Base-by-base conservation (phyloP, 2,797 vertebrate genomes). In the Neosalanx taihuensis region DNA sequence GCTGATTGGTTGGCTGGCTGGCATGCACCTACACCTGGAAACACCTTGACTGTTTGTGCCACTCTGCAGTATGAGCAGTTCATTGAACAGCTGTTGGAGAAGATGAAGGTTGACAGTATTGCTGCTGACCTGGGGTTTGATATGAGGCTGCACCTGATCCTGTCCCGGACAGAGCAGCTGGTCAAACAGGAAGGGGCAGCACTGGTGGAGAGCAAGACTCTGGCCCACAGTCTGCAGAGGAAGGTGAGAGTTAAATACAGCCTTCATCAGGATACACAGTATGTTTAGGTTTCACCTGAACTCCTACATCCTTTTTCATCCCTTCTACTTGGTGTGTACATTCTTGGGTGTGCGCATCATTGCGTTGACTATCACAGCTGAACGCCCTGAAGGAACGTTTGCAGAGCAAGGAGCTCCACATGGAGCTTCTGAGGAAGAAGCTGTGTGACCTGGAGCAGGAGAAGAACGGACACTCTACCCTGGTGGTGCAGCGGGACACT, bases 401-500 rank as follows among this genome's bases (percentile, higher is more conserved):
- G 53, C 93, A 96, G 69, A 96, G 93, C 88, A 95, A 86, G 87
- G 95, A 93, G 5, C 86, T 98, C 35, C 94, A 98, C 70, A 58
- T 95, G 86, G 95, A 91, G 57, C 88, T 98, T 29, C 87, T 99
- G 83, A 90, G 91, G 67, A 94, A 91, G 88, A 97, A 98, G 84
- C 87, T 98, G 69, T 78, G 82, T 0, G 94, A 95, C 72, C 84
- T 97, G 87, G 95, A 98, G 86, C 93, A 94, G 73, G 94, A 96
- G 85, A 95, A 87, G 79, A 92, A 91, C 81, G 79, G 79, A n/a
- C 89, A 85, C 6, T 90, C 91, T 0, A 85, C 85, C 1, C 17
- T 96, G 86, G 89, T 89, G 0, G 75, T 87, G 67, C 93, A 96
- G 78, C 89, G 91, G 68, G 94, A 95, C 0, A 93, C 95, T 4